Conservation (phyloP, 1,140 invertebrate species). For the Solenopsis invicta region DNA sequence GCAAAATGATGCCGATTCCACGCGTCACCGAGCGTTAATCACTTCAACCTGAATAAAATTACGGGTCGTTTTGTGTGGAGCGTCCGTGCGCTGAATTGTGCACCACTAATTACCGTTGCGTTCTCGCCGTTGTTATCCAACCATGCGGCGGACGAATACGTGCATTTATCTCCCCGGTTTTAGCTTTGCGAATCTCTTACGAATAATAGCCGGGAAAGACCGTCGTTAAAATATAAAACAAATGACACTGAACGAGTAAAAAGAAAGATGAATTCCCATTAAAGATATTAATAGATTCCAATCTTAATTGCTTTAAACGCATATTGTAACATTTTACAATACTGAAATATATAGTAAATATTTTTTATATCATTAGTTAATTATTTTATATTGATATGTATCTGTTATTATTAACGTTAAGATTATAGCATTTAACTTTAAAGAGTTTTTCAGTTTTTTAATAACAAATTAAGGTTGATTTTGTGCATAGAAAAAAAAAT, state of each 20-base stretch:
- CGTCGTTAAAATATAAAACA: slow-evolving; percentile 53
- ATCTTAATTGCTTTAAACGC: slow-evolving; percentile 1
- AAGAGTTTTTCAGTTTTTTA: background rate
- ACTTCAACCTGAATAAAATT: slow-evolving; percentile 66
- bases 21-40: slow-evolving; percentile 66
- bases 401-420: background rate
- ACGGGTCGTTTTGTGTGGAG: slow-evolving; percentile 62
- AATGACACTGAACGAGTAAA: slow-evolving; percentile 1
- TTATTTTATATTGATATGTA: background rate
- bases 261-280: slow-evolving; percentile 14
- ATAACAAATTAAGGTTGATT: background rate
- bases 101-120: slow-evolving; percentile 61
- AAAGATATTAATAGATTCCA: slow-evolving; percentile 2
- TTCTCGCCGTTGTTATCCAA: slow-evolving; percentile 65
- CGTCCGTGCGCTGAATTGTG: slow-evolving; percentile 58
- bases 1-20: slow-evolving; percentile 66
- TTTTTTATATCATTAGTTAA: background rate
- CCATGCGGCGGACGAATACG: slow-evolving; percentile 57
- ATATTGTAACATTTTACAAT: background rate
- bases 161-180: slow-evolving; percentile 58
- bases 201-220: slow-evolving; percentile 43
- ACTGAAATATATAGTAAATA: background rate
- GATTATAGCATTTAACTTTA: background rate
- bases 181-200: slow-evolving; percentile 59
- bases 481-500: background rate